Conservation (phyloP, 2,797 vertebrate species). For the Meriones psammophilus region DNA sequence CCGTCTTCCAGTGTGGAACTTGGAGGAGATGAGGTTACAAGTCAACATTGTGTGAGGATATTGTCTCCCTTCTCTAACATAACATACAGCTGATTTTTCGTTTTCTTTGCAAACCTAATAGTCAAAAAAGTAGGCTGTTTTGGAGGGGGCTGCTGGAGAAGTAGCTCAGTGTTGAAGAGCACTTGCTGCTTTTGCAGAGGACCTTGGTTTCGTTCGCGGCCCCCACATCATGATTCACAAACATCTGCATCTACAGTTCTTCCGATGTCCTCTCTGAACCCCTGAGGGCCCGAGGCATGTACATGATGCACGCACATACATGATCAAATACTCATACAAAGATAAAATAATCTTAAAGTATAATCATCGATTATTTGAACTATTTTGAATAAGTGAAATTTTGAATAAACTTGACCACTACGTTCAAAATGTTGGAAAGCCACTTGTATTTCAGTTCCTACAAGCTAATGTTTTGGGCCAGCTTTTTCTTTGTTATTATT, state of each 20-base stretch:
- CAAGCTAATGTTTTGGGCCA: conserved; percentile 21
- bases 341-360: neutral
- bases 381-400: no score
- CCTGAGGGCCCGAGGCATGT: neutral
- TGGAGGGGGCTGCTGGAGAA: neutral
- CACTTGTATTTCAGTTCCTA: conserved; percentile 35
- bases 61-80: conserved; percentile 25
- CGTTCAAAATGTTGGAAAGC: conserved; percentile 21
- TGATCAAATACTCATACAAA: neutral
- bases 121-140: conserved; percentile 21
- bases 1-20: neutral
- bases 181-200: neutral
- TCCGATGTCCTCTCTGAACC: neutral
- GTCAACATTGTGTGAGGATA: neutral
- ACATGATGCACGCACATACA: neutral
- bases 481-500: conserved; percentile 55
- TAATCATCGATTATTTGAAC: neutral
- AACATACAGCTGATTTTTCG: neutral
- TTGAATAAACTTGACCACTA: neutral
- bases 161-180: neutral
- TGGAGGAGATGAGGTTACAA: neutral
- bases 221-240: neutral
- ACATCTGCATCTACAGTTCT: neutral
- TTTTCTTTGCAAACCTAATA: neutral
- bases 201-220: neutral